A percentile compares a stretch with the other conserved stretches of the same genome.
Evolutionary conservation across 2,888 invertebrate species (phyloP).

Genomic region (Xanthorhoe spadicearia): DNA sequence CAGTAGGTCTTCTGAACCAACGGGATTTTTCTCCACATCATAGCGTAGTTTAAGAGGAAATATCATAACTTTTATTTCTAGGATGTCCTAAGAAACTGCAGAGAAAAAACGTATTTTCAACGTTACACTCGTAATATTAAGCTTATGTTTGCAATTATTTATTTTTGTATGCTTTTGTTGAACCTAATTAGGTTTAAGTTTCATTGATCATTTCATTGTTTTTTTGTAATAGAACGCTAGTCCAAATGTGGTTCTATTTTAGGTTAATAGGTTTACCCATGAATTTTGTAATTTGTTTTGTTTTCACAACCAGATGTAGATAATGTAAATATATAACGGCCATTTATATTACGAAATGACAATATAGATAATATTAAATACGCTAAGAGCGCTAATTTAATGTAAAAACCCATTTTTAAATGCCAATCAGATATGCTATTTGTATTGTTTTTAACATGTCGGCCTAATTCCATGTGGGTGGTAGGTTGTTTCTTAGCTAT

Average conservation of each 20-base stretch:
- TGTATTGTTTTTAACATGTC: not conserved
- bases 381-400: slow-evolving; percentile 45
- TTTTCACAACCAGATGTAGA: slow-evolving; percentile 16
- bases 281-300: not conserved
- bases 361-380: slow-evolving; percentile 46
- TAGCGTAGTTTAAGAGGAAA: not conserved
- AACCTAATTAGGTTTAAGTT: not conserved
- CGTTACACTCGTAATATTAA: slow-evolving; percentile 4
- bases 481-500: not conserved
- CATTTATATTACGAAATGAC: slow-evolving; percentile 48
- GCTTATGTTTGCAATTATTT: slow-evolving; percentile 12
- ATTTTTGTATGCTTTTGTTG: slow-evolving; percentile 10
- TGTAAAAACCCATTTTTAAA: slow-evolving; percentile 23
- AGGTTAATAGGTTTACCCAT: not conserved
- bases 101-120: slow-evolving; percentile 1
- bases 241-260: slow-evolving; percentile 27
- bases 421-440: slow-evolving; percentile 6
- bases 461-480: slow-evolving; percentile 23
- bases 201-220: not conserved
- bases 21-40: not conserved
- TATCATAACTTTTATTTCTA: not conserved
- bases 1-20: not conserved
- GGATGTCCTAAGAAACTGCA: not conserved
- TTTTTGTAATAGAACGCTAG: slow-evolving; percentile 30
- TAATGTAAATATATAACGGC: slow-evolving; percentile 43